These are phyloP conservation scores for Eurystomus gularis DNA, from an alignment of 2,113 vertebrate species.

Conservation along the genomic window DNA sequence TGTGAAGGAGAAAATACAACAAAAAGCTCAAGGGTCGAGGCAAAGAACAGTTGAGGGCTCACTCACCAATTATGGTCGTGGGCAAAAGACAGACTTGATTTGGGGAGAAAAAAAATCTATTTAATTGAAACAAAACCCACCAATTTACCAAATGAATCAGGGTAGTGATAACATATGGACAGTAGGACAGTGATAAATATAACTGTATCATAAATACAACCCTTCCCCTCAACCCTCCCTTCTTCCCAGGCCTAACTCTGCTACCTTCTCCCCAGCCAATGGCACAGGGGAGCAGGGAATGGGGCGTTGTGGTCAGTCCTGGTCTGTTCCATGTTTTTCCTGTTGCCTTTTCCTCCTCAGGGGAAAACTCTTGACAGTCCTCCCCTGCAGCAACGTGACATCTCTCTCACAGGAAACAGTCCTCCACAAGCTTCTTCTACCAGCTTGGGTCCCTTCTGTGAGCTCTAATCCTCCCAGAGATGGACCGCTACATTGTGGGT, in stretches of 20 bases:
- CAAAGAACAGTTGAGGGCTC: not conserved
- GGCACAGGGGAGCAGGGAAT: not conserved
- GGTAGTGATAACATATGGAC: too few relatives aligned
- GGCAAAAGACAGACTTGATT: not conserved
- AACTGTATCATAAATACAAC: not conserved
- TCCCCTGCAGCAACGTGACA: not conserved
- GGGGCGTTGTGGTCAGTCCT: not conserved
- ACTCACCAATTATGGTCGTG: not conserved
- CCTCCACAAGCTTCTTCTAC: too few relatives aligned
- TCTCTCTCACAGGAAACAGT: too few relatives aligned
- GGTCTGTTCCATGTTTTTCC: not conserved
- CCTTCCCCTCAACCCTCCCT: not conserved
- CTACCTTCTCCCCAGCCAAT: not conserved
- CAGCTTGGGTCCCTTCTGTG: too few relatives aligned
- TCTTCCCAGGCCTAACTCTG: not conserved
- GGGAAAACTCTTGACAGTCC: not conserved
- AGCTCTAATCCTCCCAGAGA: too few relatives aligned
- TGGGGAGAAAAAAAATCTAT: not conserved
- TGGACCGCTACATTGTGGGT: too few relatives aligned
- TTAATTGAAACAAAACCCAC: not conserved
- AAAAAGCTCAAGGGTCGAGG: not conserved
- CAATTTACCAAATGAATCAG: not conserved
- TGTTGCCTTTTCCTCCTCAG: not conserved
- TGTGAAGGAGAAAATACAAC: not conserved
- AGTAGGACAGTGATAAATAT: not conserved